Evolutionary conservation across 2,888 invertebrate genomes (phyloP), one percentile per base, ranked within the genome.

Genomic region (Pteria penguin): DNA sequence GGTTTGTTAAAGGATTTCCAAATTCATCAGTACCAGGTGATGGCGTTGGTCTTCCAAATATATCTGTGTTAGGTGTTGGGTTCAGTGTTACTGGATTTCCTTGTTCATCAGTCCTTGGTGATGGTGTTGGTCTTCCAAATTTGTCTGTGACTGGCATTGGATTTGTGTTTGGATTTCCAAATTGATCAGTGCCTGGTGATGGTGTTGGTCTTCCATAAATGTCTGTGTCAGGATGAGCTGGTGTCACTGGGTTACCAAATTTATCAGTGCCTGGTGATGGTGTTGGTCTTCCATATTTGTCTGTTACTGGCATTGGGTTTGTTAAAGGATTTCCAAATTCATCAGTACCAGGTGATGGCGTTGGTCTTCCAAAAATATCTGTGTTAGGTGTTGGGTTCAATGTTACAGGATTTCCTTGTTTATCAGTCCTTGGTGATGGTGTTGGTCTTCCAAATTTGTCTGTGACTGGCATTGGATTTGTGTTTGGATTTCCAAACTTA

Each of bases 1-100:
- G 72, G 22, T 65, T 27, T 22, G 65, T 55, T 22, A 63, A 29
- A 5, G 72, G 65, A 27, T 63, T 65, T 18, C 63, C 63, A 55
- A 54, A 52, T 2, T 62, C 54, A 54, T 62, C 71, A 22, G 69
- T 62, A 14, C 60, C 52, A 60, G 81, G 82, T 32, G 70, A 60
- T 45, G 79, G 78, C 54, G 80, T 82, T 66, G 80, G 72, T 54
- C 60, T 36, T 36, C 72, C 72, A 58, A 26, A 55, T 27, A 58
- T 32, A 24, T 57, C 72, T 24, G 73, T 32, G n/a, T 36, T 65
- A 8, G 73, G 45, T 27, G 32, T 66, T 14, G 73, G 73, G 1
- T 67, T 33, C n/a, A n/a, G n/a, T 1, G 60, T 11, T 22, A 65
- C 36, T 32, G 75, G 75, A 36, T 70, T 60, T 52, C 75, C 75